Conservation (phyloP, 2,888 invertebrate species). For the Eristalis pertinax region DNA sequence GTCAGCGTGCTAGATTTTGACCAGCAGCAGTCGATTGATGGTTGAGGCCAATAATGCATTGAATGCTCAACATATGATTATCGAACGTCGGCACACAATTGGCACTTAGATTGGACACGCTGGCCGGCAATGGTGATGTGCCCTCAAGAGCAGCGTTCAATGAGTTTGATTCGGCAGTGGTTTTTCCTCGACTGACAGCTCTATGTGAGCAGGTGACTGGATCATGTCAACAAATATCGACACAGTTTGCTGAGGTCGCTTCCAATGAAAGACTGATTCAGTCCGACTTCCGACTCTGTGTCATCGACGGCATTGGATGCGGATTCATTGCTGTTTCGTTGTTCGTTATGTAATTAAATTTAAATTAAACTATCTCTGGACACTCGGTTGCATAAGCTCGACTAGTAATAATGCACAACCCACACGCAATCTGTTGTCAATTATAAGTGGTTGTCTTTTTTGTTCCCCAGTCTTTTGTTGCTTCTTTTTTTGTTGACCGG, state of each 20-base stretch:
- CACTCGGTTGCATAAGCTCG: slow-evolving; percentile 15
- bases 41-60: too few relatives aligned
- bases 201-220: not conserved
- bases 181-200: not conserved
- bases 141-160: not conserved
- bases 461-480: not conserved
- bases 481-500: not conserved
- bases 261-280: not conserved
- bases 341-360: slow-evolving; percentile 11
- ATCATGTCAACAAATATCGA: not conserved
- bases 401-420: not conserved
- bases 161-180: not conserved
- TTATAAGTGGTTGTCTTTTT: not conserved
- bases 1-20: not conserved
- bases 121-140: not conserved
- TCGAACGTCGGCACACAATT: not conserved
- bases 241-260: not conserved
- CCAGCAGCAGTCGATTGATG: too few relatives aligned
- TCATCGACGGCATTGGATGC: not conserved
- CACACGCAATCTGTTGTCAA: not conserved
- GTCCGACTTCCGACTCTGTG: not conserved
- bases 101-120: not conserved
- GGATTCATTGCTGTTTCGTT: not conserved
- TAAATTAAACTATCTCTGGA: slow-evolving; percentile 19
- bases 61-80: not conserved